Evolutionary conservation across 1,140 invertebrate genomes (phyloP), one percentile per base, ranked within the genome.

Genomic region (Venturia canescens): DNA sequence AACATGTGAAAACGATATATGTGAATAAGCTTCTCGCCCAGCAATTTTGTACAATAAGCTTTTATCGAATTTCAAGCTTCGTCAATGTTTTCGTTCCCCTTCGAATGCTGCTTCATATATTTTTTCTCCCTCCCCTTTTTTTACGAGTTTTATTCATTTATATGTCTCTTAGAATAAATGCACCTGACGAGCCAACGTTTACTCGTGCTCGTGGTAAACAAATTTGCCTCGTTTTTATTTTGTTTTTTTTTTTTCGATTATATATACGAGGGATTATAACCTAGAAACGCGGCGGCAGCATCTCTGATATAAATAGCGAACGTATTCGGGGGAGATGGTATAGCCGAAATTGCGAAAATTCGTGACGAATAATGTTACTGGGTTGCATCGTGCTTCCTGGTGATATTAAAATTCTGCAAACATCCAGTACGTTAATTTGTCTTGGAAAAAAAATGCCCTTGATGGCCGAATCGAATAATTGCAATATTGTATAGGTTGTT

Each of bases 11-110:
- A 44, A 4, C 5, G n/a, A 9, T 44, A 44, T 44, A 44, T 44
- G 38, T 63, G 21, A 63, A 63, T 26, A 63, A 26, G 60, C 60
- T 63, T 2, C 60, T 26, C n/a, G n/a, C 23, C n/a, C 60, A 63
- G 60, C 21, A 63, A 63, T 63, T 63, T 63, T 63, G 60, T 63
- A 63, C 60, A 63, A 63, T 63, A 5, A 63, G 11, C 23, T 23
- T 63, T 11, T 63, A 26, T 23, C 15, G 11, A 63, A 26, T 63
- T 63, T 23, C 23, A 63, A 63, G 60, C 60, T 63, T 63, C 27
- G 3, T 63, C 23, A 23, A 26, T 26, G 23, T 26, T 63, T 63
- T 63, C 27, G 18, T 16, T 53, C 50, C 50, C 50, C 5, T 63
- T 57, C 21, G 11, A 23, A 23, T 21, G 18, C 21, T 57, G 21